phyloP scores from a whole-genome alignment of 1,140 invertebrate species.

The Harlomillsia oculata region DNA sequence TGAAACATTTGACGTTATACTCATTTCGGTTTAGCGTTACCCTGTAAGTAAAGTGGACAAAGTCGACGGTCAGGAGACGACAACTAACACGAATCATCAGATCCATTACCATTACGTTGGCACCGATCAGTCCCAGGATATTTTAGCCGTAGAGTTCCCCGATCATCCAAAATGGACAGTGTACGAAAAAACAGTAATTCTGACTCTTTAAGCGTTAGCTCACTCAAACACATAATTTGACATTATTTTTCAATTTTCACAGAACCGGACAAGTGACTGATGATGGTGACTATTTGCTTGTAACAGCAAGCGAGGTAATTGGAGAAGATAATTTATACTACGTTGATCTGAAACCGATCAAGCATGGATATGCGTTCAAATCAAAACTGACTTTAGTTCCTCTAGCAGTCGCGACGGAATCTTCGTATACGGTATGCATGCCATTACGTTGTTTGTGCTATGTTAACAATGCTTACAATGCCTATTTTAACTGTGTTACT shows the following conservation, averaged over 20 bases:
- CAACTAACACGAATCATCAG: slow-evolving; percentile 39
- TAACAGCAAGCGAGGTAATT: slow-evolving; percentile 32
- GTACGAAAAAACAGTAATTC: too few relatives aligned
- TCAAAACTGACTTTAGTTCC: slow-evolving; percentile 1
- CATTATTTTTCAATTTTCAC: slow-evolving; percentile 31
- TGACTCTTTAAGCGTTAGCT: too few relatives aligned
- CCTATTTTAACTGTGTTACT: neutral
- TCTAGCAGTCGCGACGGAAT: neutral
- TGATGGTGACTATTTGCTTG: slow-evolving; percentile 50
- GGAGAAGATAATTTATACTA: slow-evolving; percentile 16
- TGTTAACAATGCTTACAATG: neutral
- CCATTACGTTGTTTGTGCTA: neutral
- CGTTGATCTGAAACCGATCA: neutral
- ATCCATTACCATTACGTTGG: slow-evolving; percentile 15
- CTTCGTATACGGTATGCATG: slow-evolving; percentile 13
- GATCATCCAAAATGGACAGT: slow-evolving; percentile 84
- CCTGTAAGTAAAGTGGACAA: too few relatives aligned
- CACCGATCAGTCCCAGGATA: slow-evolving; percentile 47
- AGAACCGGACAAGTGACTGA: slow-evolving; percentile 52
- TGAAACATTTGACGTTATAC: slow-evolving; percentile 63
- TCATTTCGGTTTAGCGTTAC: slow-evolving; percentile 4
- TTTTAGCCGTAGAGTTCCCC: slow-evolving; percentile 78
- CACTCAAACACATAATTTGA: too few relatives aligned
- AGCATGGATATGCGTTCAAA: neutral
- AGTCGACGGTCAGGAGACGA: slow-evolving; percentile 79